A percentile compares a stretch with the other conserved stretches of the same genome.
Evolutionary conservation across 2,888 invertebrate species (phyloP).

Genomic region (Agrenia bidenticulata): DNA sequence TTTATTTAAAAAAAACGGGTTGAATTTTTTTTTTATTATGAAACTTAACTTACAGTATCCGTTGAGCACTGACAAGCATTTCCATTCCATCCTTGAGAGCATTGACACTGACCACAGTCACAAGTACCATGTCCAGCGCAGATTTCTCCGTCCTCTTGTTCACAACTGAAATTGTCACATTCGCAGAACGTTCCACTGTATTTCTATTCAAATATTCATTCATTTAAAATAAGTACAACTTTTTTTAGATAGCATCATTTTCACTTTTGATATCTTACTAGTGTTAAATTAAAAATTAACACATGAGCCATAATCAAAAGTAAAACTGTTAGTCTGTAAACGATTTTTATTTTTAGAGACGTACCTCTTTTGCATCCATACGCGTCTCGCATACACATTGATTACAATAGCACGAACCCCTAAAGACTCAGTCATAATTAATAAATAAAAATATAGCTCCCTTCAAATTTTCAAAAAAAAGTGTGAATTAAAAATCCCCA

Average conservation of each 20-base stretch:
- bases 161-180: slow-evolving; percentile 39
- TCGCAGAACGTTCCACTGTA: slow-evolving; percentile 38
- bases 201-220: slow-evolving; percentile 14
- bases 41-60: slow-evolving; percentile 20
- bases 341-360: no score
- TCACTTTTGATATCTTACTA: no score
- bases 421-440: no score
- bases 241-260: no score
- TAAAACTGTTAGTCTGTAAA: no score
- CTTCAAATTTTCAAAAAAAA: no score
- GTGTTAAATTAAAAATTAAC: no score
- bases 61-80: slow-evolving; percentile 35
- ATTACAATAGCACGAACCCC: slow-evolving; percentile 61
- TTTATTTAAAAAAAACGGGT: no score
- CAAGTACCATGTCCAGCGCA: slow-evolving; percentile 39
- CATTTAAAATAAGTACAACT: background rate
- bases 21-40: no score
- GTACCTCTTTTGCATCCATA: slow-evolving; percentile 19
- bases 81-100: slow-evolving; percentile 33
- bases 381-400: slow-evolving; percentile 57
- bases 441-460: no score
- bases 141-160: slow-evolving; percentile 8
- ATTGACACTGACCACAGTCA: slow-evolving; percentile 41
- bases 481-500: no score
- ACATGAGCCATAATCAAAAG: no score